Conservation (phyloP, 2,797 vertebrate species). For the Catamblyrhynchus diadema region DNA sequence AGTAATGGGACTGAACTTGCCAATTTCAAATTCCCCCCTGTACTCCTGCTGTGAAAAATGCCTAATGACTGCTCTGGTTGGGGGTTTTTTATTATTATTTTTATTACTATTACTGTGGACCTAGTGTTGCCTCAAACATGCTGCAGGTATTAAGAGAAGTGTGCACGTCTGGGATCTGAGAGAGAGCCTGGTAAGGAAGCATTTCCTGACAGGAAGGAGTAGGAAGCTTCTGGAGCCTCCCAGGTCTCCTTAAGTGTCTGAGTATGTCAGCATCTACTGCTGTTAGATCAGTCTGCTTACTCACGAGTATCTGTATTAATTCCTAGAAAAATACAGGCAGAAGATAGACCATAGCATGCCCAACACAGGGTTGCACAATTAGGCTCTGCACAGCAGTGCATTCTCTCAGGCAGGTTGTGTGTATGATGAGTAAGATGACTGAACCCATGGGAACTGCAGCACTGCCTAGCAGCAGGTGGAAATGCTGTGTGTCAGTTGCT, state of each 20-base stretch:
- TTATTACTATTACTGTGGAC: background rate
- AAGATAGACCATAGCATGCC: background rate
- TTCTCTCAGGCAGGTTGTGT: background rate
- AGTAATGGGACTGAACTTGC: background rate
- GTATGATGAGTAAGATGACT: background rate
- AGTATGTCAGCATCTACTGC: background rate
- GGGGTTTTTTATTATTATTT: background rate
- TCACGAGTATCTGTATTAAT: background rate
- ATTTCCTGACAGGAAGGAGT: background rate
- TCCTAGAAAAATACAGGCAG: background rate
- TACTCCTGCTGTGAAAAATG: background rate
- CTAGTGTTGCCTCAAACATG: background rate
- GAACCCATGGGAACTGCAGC: background rate
- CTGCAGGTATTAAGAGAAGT: background rate
- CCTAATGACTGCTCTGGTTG: background rate
- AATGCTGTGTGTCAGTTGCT: background rate
- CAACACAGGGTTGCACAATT: background rate
- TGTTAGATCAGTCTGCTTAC: background rate
- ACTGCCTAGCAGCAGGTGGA: background rate
- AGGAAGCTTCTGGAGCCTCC: background rate
- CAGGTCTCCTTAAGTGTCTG: background rate
- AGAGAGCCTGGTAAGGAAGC: background rate
- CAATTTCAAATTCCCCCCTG: background rate
- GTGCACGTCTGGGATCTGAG: background rate
- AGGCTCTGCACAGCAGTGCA: background rate